phyloP scores from a whole-genome alignment of 1,140 invertebrate species.

The Sycobia sp. region DNA sequence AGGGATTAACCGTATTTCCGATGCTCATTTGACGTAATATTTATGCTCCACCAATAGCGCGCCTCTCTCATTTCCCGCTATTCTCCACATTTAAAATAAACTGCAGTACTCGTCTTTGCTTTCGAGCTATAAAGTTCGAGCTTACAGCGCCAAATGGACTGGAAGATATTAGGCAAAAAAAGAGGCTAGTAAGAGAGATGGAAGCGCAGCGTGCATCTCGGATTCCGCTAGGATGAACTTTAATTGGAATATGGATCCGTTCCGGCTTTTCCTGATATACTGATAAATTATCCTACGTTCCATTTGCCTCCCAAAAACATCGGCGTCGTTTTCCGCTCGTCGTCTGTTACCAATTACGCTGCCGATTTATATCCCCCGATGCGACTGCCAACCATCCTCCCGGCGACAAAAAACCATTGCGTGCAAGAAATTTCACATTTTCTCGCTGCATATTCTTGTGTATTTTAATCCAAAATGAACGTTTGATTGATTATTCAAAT shows the following conservation, averaged over 20 bases:
- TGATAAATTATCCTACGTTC: slow-evolving; percentile 60
- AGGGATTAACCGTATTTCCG: neutral
- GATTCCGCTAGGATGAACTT: slow-evolving; percentile 60
- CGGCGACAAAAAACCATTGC: slow-evolving; percentile 28
- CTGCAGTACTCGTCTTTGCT: slow-evolving; percentile 8
- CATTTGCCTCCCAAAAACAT: slow-evolving; percentile 56
- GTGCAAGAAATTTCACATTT: slow-evolving; percentile 23
- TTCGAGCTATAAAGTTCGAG: slow-evolving; percentile 47
- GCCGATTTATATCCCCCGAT: slow-evolving; percentile 40
- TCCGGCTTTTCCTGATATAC: slow-evolving; percentile 59
- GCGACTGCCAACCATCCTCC: slow-evolving; percentile 37
- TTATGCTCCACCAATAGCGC: neutral
- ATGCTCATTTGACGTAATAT: neutral
- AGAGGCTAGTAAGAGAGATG: slow-evolving; percentile 34
- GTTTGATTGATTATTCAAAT: too few relatives aligned
- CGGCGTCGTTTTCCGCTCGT: slow-evolving; percentile 38
- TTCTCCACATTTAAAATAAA: neutral
- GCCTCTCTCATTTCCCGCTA: neutral
- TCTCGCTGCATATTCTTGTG: neutral
- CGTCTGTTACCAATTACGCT: slow-evolving; percentile 44
- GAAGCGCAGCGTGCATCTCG: slow-evolving; percentile 41
- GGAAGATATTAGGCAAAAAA: slow-evolving; percentile 53
- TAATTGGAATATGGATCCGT: slow-evolving; percentile 63
- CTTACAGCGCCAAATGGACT: slow-evolving; percentile 60
- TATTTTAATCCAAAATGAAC: too few relatives aligned